phyloP scores from a whole-genome alignment of 2,113 vertebrate species.

The Petroica traversi region DNA sequence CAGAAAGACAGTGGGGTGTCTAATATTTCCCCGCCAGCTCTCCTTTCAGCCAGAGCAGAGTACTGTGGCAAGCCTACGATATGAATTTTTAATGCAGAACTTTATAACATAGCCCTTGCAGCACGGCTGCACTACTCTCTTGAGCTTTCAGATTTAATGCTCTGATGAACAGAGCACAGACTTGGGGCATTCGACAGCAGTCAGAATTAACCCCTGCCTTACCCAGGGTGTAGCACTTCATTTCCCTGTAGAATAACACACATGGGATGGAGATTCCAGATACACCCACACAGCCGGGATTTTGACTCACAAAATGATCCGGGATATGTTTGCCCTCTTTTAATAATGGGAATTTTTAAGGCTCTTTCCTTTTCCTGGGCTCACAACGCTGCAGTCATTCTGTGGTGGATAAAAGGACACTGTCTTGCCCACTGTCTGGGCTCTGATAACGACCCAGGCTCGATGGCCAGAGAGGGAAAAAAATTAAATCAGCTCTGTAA shows the following conservation, averaged over 20 bases:
- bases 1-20: constrained; percentile 79
- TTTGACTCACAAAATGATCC: neutral
- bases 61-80: constrained; percentile 79
- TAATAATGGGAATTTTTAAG: neutral
- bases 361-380: neutral
- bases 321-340: neutral
- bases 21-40: constrained; percentile 76
- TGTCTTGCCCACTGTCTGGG: neutral
- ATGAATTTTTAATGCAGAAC: constrained; percentile 95
- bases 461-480: neutral
- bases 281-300: neutral
- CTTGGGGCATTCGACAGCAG: constrained; percentile 70
- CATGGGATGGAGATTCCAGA: neutral
- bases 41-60: constrained; percentile 79
- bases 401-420: neutral
- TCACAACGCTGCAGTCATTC: neutral
- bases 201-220: constrained; percentile 74
- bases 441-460: neutral
- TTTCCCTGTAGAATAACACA: constrained; percentile 50
- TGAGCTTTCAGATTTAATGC: constrained; percentile 84
- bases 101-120: constrained; percentile 82
- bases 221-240: neutral
- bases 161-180: constrained; percentile 77
- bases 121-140: constrained; percentile 75
- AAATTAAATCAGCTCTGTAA: neutral